A percentile compares a stretch with the other conserved stretches of the same genome.
Conservation (phyloP, 2,888 invertebrate genomes). For the Macropis europaea region DNA sequence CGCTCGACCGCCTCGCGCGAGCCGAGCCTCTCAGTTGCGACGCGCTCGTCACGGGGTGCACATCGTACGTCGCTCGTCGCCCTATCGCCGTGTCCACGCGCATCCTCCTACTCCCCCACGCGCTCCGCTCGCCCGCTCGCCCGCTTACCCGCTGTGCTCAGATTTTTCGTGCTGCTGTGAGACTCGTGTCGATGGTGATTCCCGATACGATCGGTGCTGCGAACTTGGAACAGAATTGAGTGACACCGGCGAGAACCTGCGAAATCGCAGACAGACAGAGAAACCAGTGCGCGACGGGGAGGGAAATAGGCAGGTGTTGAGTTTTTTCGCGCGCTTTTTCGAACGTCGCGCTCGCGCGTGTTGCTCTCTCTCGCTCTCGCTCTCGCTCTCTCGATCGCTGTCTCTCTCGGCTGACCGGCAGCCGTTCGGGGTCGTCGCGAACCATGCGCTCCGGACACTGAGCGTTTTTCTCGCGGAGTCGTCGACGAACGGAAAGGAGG, state of each 20-base stretch:
- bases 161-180: slow-evolving; percentile 36
- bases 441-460: neutral
- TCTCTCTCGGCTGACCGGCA: too few relatives aligned
- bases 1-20: slow-evolving; percentile 62
- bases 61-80: slow-evolving; percentile 65
- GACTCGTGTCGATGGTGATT: slow-evolving; percentile 42
- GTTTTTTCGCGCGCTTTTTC: slow-evolving; percentile 10
- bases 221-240: neutral
- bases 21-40: slow-evolving; percentile 79
- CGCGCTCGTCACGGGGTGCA: slow-evolving; percentile 79
- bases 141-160: neutral
- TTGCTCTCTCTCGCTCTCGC: too few relatives aligned
- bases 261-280: too few relatives aligned
- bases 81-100: slow-evolving; percentile 43
- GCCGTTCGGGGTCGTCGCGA: neutral
- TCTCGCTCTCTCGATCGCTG: too few relatives aligned
- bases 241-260: neutral
- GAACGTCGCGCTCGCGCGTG: slow-evolving; percentile 36
- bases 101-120: slow-evolving; percentile 25
- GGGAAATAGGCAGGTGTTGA: neutral
- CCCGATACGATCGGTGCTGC: slow-evolving; percentile 5
- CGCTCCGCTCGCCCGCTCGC: neutral
- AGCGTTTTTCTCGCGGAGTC: neutral
- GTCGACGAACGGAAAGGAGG: neutral
- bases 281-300: neutral